A percentile compares a stretch with the other conserved stretches of the same genome.
phyloP scores from a whole-genome alignment of 2,888 invertebrate genomes.

The Xylocampa areola region DNA sequence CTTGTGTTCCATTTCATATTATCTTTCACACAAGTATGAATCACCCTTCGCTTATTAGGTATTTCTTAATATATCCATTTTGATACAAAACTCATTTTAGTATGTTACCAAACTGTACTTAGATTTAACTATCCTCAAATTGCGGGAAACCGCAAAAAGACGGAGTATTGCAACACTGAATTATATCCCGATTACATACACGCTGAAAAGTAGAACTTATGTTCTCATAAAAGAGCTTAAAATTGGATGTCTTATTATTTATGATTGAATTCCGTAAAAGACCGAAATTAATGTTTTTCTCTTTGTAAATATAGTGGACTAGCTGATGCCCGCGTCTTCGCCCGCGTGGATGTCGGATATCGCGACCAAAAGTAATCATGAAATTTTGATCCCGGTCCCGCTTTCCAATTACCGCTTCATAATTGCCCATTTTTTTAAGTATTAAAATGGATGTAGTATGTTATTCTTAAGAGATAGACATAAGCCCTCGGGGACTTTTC shows the following conservation, averaged over 20 bases:
- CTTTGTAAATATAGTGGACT: too few relatives aligned
- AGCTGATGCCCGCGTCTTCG: too few relatives aligned
- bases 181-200: conserved; percentile 5
- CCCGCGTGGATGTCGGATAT: too few relatives aligned
- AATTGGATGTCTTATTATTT: conserved; percentile 6
- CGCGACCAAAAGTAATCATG: too few relatives aligned
- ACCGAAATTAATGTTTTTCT: conserved; percentile 26
- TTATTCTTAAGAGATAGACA: too few relatives aligned
- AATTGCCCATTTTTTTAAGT: too few relatives aligned
- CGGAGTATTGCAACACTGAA: conserved; percentile 39
- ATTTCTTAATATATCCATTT: conserved; percentile 9
- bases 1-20: too few relatives aligned
- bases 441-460: too few relatives aligned
- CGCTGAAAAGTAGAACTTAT: conserved; percentile 19
- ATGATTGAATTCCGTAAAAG: conserved; percentile 37
- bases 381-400: too few relatives aligned
- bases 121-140: conserved; percentile 39
- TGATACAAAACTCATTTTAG: conserved; percentile 22
- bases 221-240: background rate
- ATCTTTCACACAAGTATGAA: too few relatives aligned
- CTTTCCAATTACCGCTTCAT: too few relatives aligned
- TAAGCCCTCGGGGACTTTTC: too few relatives aligned
- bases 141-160: conserved; percentile 52
- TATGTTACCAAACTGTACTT: conserved; percentile 35
- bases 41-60: background rate